phyloP scores from a whole-genome alignment of 2,888 invertebrate species.

The Dolichomitus sp. region DNA sequence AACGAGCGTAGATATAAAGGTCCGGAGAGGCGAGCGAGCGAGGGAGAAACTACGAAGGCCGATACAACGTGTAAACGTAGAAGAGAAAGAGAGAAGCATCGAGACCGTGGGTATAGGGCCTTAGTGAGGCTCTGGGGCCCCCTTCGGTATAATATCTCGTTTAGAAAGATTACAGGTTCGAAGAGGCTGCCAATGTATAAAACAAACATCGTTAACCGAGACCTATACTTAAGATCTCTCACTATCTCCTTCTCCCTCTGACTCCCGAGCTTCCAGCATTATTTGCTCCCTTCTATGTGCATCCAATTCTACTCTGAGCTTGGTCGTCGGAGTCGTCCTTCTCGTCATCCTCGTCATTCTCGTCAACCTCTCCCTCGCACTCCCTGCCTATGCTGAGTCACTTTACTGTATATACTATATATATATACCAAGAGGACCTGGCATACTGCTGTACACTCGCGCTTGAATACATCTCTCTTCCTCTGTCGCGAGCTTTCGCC shows the following conservation, averaged over 20 bases:
- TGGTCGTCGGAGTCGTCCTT: constrained; percentile 16
- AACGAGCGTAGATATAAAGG: constrained; percentile 42
- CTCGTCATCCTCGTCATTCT: constrained; percentile 30
- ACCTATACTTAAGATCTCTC: constrained; percentile 83
- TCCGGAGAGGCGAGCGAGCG: constrained; percentile 32
- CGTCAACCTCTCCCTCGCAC: constrained; percentile 27
- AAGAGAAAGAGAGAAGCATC: constrained; percentile 32
- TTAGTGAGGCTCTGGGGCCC: constrained; percentile 60
- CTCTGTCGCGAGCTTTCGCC: constrained; percentile 56
- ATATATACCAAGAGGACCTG: constrained; percentile 1
- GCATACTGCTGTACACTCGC: neutral
- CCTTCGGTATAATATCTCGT: constrained; percentile 84
- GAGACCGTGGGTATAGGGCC: constrained; percentile 58
- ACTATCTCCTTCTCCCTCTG: constrained; percentile 55
- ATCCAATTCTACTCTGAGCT: constrained; percentile 59
- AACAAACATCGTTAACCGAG: constrained; percentile 86
- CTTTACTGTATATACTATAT: constrained; percentile 45
- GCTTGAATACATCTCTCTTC: constrained; percentile 26
- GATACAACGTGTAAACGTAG: neutral
- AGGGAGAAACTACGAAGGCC: constrained; percentile 20
- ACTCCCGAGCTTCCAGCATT: constrained; percentile 66
- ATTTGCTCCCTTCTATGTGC: constrained; percentile 70
- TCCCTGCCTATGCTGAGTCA: constrained; percentile 54
- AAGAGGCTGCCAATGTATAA: constrained; percentile 86
- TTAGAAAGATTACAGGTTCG: constrained; percentile 87